phyloP scores from a whole-genome alignment of 2,797 vertebrate genomes.

The Agapornis canus region DNA sequence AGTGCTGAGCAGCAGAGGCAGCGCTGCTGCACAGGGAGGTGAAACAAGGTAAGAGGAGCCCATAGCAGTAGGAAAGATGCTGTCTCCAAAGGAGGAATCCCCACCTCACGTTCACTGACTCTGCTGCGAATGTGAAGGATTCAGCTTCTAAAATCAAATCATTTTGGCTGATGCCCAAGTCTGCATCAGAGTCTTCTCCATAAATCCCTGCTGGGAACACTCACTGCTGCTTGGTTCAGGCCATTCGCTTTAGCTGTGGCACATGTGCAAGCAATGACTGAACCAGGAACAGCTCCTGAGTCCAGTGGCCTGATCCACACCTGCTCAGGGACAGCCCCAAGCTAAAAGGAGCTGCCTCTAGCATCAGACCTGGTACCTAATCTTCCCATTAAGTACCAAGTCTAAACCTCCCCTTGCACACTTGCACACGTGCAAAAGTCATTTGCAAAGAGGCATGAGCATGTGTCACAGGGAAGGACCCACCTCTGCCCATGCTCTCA shows the following conservation, averaged over 20 bases:
- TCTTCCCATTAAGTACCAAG: neutral
- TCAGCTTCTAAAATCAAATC: neutral
- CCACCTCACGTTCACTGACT: neutral
- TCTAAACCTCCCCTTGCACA: neutral
- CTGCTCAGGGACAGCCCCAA: neutral
- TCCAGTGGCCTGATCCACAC: neutral
- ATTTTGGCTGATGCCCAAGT: neutral
- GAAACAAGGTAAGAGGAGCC: neutral
- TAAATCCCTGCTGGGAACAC: neutral
- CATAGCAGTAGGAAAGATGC: neutral
- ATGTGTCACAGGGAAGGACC: neutral
- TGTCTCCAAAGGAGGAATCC: neutral
- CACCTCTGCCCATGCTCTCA: neutral
- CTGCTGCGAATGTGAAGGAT: neutral
- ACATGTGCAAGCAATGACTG: neutral
- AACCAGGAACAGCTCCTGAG: neutral
- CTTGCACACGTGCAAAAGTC: neutral
- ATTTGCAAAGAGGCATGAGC: neutral
- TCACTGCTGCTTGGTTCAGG: neutral
- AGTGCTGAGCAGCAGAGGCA: neutral
- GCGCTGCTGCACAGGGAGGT: neutral
- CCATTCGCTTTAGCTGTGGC: neutral
- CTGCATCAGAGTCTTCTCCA: neutral
- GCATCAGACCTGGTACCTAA: neutral
- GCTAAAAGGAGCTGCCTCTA: neutral